Evolutionary conservation across 1,140 invertebrate species (phyloP), one percentile per base, ranked within the genome.

Genomic region (Drosophila burlai): DNA sequence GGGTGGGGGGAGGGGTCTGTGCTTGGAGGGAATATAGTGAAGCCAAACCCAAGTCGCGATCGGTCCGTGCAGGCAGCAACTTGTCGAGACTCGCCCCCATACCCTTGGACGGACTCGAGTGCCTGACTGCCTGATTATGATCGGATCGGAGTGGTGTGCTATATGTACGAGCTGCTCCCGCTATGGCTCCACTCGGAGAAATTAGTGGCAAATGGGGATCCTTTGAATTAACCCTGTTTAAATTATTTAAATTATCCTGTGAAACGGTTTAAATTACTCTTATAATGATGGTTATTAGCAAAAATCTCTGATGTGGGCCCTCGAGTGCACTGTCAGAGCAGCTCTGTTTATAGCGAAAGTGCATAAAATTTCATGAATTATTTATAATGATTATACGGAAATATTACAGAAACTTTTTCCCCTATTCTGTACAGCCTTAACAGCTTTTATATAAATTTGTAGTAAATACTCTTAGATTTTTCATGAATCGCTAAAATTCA

Each of bases 51-150:
- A 82, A 78, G 60, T 81, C 64, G 60, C 71, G 62, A 80, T 72
- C 67, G 66, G 42, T 72, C 77, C 80, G 83, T 87, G 81, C 85
- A 85, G 81, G 81, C 81, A 89, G 71, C 81, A 90, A 90, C 85
- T 90, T 90, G 85, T 90, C 85, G 79, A 84, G 76, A 67, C 67
- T 68, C 67, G 67, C 45, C 54, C 76, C 57, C 65, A 50, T 78
- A 72, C 66, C 76, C 84, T 83, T 67, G 80, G 80, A 78, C 79
- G 60, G 72, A 67, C 74, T 77, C 76, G 63, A 68, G 71, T 76
- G 81, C 72, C 76, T 81, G 82, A 52, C 81, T 78, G 62, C 72
- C 85, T 89, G 85, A 90, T 90, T 90, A 90, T 76, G 82, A 90
- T 90, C 85, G 69, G 85, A 81, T 71, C 64, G 63, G 67, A 71